A percentile compares a stretch with the other conserved stretches of the same genome.
Conservation (phyloP, 2,888 invertebrate species). For the Syrphus vitripennis region DNA sequence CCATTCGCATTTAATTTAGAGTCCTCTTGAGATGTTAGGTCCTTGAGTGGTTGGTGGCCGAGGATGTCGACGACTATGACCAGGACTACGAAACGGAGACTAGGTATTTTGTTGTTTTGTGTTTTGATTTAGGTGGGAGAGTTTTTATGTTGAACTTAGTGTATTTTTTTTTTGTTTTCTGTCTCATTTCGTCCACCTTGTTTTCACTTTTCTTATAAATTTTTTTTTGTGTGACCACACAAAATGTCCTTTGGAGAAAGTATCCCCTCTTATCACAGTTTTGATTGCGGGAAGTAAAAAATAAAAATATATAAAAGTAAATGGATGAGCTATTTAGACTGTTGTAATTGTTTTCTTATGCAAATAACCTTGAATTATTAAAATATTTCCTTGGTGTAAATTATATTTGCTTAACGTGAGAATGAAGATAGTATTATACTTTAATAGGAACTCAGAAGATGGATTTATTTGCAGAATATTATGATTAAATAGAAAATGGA, state of each 20-base stretch:
- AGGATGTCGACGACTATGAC: not conserved
- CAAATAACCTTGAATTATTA: slow-evolving; percentile 49
- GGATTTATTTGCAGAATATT: not conserved
- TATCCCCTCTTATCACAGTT: not conserved
- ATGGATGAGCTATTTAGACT: slow-evolving; percentile 25
- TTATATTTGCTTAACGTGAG: slow-evolving; percentile 16
- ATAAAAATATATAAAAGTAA: not conserved
- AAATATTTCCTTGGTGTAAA: slow-evolving; percentile 46
- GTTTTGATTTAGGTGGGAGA: slow-evolving; percentile 45
- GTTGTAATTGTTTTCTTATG: slow-evolving; percentile 62
- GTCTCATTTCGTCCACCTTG: not conserved
- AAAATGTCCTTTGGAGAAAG: not conserved
- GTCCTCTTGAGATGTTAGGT: slow-evolving; percentile 43
- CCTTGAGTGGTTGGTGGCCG: slow-evolving; percentile 44
- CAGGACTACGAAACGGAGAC: too few relatives aligned
- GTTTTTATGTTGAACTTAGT: not conserved
- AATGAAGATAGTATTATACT: not conserved
- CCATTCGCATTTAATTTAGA: slow-evolving; percentile 67
- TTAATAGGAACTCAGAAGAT: not conserved
- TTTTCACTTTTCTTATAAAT: not conserved
- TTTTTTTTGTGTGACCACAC: not conserved
- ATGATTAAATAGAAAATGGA: not conserved
- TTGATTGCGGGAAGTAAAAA: slow-evolving; percentile 38
- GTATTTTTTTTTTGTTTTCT: not conserved
- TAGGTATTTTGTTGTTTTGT: slow-evolving; percentile 6